These are phyloP conservation scores for Phoebastria nigripes DNA, from an alignment of 2,797 vertebrate species.

Conservation along the genomic window DNA sequence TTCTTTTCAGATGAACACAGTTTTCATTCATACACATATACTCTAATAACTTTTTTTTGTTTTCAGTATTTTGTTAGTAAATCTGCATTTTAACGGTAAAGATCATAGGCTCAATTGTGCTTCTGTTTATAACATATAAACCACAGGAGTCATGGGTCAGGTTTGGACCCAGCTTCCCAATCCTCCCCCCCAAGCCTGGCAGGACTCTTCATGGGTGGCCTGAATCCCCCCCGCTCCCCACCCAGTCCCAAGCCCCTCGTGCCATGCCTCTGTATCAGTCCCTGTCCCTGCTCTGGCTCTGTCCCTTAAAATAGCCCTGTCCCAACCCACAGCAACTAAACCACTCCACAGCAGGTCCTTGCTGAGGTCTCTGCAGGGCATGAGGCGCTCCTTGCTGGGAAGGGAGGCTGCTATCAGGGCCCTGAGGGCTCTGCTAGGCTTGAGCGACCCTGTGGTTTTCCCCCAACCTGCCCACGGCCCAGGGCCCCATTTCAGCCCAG, in stretches of 20 bases:
- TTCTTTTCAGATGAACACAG: background rate
- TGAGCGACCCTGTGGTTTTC: background rate
- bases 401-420: background rate
- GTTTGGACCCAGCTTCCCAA: background rate
- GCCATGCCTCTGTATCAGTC: background rate
- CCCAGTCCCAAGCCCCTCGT: background rate
- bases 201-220: background rate
- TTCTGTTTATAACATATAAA: background rate
- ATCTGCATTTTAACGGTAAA: background rate
- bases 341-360: background rate
- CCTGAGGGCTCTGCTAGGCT: background rate
- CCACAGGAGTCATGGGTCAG: background rate
- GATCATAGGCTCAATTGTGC: background rate
- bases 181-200: rapidly evolving
- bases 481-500: background rate
- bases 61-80: background rate
- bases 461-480: too few species aligned
- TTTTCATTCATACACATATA: background rate
- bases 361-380: rapidly evolving
- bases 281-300: background rate
- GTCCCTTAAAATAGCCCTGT: background rate
- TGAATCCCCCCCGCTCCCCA: too few species aligned
- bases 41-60: background rate
- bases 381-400: background rate
- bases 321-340: background rate